A percentile compares a stretch with the other conserved stretches of the same genome.
Conservation (phyloP, 2,113 vertebrate species). For the Guaruba guarouba region DNA sequence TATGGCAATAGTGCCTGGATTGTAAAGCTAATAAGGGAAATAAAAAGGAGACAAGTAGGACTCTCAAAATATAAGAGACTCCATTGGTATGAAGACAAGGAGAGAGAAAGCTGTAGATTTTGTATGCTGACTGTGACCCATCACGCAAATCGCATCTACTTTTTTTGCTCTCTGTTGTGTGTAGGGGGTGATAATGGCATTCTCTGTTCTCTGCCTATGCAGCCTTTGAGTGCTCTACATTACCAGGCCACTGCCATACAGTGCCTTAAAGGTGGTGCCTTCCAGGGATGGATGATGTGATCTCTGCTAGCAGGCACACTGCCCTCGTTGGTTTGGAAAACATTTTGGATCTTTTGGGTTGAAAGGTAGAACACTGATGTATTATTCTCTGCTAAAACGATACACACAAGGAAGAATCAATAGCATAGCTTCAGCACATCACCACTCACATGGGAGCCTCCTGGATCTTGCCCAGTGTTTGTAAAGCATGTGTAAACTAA, state of each 20-base stretch:
- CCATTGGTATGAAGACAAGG: not conserved
- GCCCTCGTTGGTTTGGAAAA: not conserved
- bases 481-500: not conserved
- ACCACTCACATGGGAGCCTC: not conserved
- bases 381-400: not conserved
- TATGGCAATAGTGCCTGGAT: not conserved
- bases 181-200: accelerated
- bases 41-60: not conserved
- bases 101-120: not conserved
- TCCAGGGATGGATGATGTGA: not conserved
- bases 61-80: not conserved
- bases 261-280: not conserved
- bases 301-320: not conserved
- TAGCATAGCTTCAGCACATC: not conserved
- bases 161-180: not conserved
- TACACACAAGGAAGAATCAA: not conserved
- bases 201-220: not conserved
- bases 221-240: not conserved
- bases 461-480: not conserved
- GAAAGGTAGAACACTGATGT: not conserved
- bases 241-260: not conserved
- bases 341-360: not conserved
- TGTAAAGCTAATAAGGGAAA: not conserved
- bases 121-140: too few species aligned
- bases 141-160: not conserved